These are phyloP conservation scores for Bombyx huttoni DNA, from an alignment of 2,888 invertebrate species.

Conservation along the genomic window DNA sequence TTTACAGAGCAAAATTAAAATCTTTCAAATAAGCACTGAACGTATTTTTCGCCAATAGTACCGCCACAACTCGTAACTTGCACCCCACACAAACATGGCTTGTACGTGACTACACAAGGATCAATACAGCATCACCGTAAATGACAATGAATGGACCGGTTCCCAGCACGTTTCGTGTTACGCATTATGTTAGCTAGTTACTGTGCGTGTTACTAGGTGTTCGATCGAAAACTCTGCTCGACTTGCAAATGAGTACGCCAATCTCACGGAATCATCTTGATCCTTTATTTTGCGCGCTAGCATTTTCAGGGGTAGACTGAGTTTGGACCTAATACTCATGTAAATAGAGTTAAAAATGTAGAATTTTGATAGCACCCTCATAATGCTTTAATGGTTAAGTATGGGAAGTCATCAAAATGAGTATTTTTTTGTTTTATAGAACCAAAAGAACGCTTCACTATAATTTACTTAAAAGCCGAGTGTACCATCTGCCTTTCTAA, in stretches of 20 bases:
- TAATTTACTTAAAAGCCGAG: too few relatives aligned
- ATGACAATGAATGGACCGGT: slow-evolving; percentile 46
- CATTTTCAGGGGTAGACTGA: background rate
- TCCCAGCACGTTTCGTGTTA: slow-evolving; percentile 13
- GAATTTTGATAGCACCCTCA: too few relatives aligned
- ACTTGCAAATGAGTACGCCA: slow-evolving; percentile 5
- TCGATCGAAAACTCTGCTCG: background rate
- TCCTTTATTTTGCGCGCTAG: background rate
- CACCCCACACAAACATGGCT: slow-evolving; percentile 23
- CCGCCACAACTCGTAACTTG: slow-evolving; percentile 21
- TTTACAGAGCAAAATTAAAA: background rate
- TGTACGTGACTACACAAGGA: slow-evolving; percentile 34
- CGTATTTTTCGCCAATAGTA: too few relatives aligned
- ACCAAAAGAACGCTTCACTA: too few relatives aligned
- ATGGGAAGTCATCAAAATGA: too few relatives aligned
- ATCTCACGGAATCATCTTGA: slow-evolving; percentile 8
- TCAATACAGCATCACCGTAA: slow-evolving; percentile 51
- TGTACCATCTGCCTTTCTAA: too few relatives aligned
- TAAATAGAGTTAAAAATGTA: too few relatives aligned
- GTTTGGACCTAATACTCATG: background rate
- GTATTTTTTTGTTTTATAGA: too few relatives aligned
- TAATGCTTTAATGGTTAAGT: too few relatives aligned
- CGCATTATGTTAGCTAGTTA: slow-evolving; percentile 7
- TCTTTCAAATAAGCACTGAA: too few relatives aligned
- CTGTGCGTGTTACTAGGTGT: slow-evolving; percentile 3